Conservation (phyloP, 2,797 vertebrate genomes). For the Chloroceryle inda region DNA sequence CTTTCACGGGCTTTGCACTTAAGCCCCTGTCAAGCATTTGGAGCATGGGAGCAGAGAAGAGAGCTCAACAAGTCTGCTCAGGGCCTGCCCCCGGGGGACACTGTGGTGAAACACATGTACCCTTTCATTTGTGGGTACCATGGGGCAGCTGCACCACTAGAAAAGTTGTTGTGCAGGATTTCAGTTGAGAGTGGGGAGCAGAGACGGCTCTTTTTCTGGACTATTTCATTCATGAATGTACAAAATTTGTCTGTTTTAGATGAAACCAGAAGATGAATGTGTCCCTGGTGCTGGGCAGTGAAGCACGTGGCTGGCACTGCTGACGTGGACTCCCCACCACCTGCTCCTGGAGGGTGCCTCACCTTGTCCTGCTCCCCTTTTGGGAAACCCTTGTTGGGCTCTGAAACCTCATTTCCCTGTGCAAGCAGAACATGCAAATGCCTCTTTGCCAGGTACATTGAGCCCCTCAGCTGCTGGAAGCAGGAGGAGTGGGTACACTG, state of each 20-base stretch:
- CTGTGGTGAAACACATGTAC: neutral
- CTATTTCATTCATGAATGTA: neutral
- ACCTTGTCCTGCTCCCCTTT: neutral
- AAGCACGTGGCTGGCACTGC: accelerated
- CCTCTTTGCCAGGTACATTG: accelerated
- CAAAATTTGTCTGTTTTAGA: neutral
- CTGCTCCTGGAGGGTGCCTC: neutral
- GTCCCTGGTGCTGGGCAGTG: accelerated
- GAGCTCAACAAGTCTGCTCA: neutral
- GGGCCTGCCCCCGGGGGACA: neutral
- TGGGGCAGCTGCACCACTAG: too few species aligned
- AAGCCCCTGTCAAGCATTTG: neutral
- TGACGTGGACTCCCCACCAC: accelerated
- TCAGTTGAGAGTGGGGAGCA: neutral
- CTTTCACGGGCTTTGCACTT: neutral
- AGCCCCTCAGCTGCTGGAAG: neutral
- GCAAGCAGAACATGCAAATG: neutral
- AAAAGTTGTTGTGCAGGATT: neutral
- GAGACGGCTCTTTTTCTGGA: neutral
- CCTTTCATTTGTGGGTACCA: accelerated
- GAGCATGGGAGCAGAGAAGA: neutral
- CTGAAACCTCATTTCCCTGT: neutral
- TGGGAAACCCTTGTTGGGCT: neutral
- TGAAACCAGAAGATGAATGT: neutral
- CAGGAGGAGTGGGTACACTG: neutral